Evolutionary conservation across 1,140 invertebrate genomes (phyloP).

Genomic region (Eufriesea mexicana): DNA sequence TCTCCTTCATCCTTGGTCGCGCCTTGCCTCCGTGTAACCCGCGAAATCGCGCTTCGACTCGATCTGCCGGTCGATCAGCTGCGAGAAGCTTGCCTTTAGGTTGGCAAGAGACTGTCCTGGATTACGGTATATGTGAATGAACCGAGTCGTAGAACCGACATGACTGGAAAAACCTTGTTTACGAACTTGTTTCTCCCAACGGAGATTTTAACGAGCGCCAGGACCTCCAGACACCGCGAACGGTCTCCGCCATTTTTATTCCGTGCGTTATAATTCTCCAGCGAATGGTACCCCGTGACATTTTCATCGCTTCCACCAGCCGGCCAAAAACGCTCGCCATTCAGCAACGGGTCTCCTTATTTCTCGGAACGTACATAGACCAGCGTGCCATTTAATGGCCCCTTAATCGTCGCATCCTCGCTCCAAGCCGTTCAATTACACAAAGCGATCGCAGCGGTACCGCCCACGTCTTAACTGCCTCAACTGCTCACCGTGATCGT

Average conservation of each 20-base stretch:
- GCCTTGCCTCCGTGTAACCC: background rate
- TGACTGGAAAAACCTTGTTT: background rate
- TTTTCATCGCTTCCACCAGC: background rate
- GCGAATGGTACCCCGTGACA: background rate
- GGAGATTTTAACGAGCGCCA: background rate
- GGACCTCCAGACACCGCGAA: no score
- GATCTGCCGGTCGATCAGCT: background rate
- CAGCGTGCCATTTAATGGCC: slow-evolving; percentile 9
- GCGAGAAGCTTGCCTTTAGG: background rate
- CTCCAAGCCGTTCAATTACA: slow-evolving; percentile 25
- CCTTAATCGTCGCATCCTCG: slow-evolving; percentile 21
- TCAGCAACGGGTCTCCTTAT: background rate
- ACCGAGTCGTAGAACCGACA: background rate
- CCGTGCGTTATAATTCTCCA: background rate
- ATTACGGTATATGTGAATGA: slow-evolving; percentile 4
- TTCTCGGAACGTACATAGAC: background rate
- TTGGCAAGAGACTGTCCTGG: background rate
- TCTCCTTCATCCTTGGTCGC: slow-evolving; percentile 16
- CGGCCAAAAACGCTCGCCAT: background rate
- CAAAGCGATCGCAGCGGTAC: slow-evolving; percentile 15
- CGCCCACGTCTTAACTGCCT: slow-evolving; percentile 31
- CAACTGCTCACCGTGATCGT: slow-evolving; percentile 10
- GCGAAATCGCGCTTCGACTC: slow-evolving; percentile 1
- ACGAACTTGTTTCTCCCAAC: no score
- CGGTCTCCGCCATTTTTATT: no score